These are phyloP conservation scores for Dyspetes luteomarginatus DNA, from an alignment of 2,888 invertebrate species.

Conservation along the genomic window DNA sequence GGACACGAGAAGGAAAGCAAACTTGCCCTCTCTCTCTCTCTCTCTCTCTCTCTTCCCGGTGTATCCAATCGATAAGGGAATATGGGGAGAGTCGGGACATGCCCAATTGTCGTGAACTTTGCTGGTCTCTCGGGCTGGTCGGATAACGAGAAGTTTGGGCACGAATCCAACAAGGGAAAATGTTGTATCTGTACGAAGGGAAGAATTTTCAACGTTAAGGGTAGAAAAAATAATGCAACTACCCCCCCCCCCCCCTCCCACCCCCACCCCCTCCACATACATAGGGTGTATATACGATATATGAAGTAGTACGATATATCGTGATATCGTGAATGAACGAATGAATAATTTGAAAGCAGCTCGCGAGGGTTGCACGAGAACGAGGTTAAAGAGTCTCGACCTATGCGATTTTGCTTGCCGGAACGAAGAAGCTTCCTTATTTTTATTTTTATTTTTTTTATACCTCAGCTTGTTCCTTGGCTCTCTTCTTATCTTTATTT, in stretches of 20 bases:
- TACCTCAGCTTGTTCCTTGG: no score
- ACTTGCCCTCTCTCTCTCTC: slow-evolving; percentile 2
- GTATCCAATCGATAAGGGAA: slow-evolving; percentile 56
- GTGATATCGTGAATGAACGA: slow-evolving; percentile 64
- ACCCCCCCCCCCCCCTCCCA: not conserved
- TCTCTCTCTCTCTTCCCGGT: slow-evolving; percentile 1
- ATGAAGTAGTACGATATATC: slow-evolving; percentile 32
- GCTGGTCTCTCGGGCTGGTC: slow-evolving; percentile 30
- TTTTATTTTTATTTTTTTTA: not conserved
- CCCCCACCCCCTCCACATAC: not conserved
- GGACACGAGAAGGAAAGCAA: not conserved
- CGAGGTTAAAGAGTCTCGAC: slow-evolving; percentile 60
- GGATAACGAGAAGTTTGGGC: slow-evolving; percentile 55
- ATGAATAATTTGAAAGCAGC: slow-evolving; percentile 62
- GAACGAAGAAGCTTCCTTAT: slow-evolving; percentile 12
- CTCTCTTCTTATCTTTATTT: no score
- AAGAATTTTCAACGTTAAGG: slow-evolving; percentile 13
- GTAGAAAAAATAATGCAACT: slow-evolving; percentile 17
- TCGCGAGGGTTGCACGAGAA: slow-evolving; percentile 61
- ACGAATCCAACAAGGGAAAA: slow-evolving; percentile 38
- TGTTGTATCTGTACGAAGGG: not conserved
- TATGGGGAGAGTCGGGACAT: slow-evolving; percentile 54
- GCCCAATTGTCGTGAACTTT: slow-evolving; percentile 58
- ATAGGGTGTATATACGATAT: not conserved
- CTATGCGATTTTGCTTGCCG: slow-evolving; percentile 25